Evolutionary conservation across 2,113 vertebrate genomes (phyloP), one percentile per base, ranked within the genome.

Genomic region (Rynchops niger): DNA sequence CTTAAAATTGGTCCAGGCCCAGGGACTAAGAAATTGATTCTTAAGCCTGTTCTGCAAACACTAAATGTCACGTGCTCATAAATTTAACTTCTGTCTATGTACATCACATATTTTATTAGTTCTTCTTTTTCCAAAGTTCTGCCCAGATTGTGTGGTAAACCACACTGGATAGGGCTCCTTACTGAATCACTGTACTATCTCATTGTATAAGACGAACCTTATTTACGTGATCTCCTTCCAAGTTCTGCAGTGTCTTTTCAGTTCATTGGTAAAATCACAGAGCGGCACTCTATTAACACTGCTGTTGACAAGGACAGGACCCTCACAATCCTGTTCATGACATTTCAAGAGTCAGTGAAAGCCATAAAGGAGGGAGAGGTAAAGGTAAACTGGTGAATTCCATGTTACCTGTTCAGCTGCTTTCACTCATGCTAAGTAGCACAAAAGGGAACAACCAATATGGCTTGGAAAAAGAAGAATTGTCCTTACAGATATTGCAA

Each of bases 31-130:
- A 76, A 61, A 36, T 61, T 61, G 59, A 38, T 27, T 40, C 61
- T 55, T 80, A 66, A 59, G 72, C 27, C 40, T 84, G n/a, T 58
- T 42, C 65, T 87, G n/a, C 32, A 86, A 88, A 56, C 34, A 47
- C 26, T 20, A 12, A 36, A 42, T 9, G 19, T 61, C 56, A 53
- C 0, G 0, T 43, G 43, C 9, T 55, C 36, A 42, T 26, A 67
- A 79, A 73, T 49, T 27, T 55, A 30, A 38, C 45, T 86, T 69
- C 23, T 77, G 9, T 30, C 79, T 53, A 34, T 43, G 30, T 19
- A 45, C 42, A 49, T 40, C 43, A n/a, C 40, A 50, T 4, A 73
- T 8, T 76, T 82, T 20, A 42, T 49, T 82, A 7, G 42, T 77
- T 77, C 45, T 61, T 79, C 47, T 55, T 49, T 72, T 69, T 40